Evolutionary conservation across 2,888 invertebrate genomes (phyloP).

Genomic region (Thysanoteuthis rhombus): DNA sequence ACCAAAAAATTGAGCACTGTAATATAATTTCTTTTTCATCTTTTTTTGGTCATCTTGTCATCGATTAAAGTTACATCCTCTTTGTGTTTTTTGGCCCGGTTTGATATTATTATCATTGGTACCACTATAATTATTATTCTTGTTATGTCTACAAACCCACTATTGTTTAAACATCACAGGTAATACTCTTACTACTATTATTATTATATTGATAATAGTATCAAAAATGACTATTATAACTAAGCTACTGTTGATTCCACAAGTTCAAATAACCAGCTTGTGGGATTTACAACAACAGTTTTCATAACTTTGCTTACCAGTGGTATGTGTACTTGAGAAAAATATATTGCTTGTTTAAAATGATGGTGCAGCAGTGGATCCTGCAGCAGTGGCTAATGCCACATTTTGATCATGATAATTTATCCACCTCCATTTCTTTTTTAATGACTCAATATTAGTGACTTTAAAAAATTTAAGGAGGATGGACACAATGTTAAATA

Average conservation of each 20-base stretch:
- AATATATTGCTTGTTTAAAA: background rate
- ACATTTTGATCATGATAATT: background rate
- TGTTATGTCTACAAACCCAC: background rate
- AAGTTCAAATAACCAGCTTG: background rate
- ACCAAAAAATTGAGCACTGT: background rate
- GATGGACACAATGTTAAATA: background rate
- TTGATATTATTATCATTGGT: background rate
- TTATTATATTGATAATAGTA: background rate
- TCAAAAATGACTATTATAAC: background rate
- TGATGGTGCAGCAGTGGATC: background rate
- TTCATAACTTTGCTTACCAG: background rate
- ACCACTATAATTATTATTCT: background rate
- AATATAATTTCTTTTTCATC: no score
- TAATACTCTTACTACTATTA: background rate
- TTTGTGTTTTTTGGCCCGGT: background rate
- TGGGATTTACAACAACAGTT: background rate
- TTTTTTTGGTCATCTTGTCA: background rate
- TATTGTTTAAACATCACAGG: background rate
- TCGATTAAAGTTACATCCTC: background rate
- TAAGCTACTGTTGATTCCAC: background rate
- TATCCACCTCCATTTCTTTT: background rate
- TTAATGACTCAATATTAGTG: background rate
- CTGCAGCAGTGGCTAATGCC: background rate
- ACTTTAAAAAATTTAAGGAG: background rate
- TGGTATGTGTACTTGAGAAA: constrained; percentile 12